Conservation (phyloP, 2,113 vertebrate genomes). For the Anhinga anhinga region DNA sequence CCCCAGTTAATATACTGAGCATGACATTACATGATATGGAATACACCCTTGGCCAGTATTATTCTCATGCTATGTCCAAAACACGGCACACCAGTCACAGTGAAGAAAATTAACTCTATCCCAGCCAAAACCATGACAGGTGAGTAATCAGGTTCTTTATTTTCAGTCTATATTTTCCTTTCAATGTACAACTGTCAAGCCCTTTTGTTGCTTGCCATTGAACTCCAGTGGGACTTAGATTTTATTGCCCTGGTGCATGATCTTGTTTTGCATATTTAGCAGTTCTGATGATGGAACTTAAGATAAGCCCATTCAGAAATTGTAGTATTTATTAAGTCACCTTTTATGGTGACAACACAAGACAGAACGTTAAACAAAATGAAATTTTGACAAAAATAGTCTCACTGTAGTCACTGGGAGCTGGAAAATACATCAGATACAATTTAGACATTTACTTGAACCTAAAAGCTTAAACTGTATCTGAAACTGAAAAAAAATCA, state of each 20-base stretch:
- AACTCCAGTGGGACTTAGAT: not conserved
- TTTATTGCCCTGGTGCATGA: not conserved
- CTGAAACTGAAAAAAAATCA: not conserved
- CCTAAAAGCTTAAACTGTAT: not conserved
- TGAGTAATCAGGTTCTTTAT: not conserved
- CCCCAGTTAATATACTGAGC: too few species aligned
- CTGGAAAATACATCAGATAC: not conserved
- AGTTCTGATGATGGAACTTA: not conserved
- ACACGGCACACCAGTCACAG: too few species aligned
- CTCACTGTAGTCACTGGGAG: not conserved
- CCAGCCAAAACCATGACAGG: too few species aligned
- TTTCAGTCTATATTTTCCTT: not conserved
- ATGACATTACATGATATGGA: too few species aligned
- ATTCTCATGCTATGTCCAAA: too few species aligned
- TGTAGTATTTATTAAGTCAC: not conserved
- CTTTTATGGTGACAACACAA: not conserved
- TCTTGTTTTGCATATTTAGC: not conserved
- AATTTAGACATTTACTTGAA: not conserved
- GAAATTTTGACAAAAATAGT: not conserved
- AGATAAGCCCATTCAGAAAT: not conserved
- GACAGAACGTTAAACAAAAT: not conserved
- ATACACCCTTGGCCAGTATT: too few species aligned
- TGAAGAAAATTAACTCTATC: too few species aligned
- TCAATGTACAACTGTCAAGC: not conserved
- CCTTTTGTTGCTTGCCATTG: not conserved